Evolutionary conservation across 2,113 vertebrate genomes (phyloP).

Genomic region (Coracopsis vasa): DNA sequence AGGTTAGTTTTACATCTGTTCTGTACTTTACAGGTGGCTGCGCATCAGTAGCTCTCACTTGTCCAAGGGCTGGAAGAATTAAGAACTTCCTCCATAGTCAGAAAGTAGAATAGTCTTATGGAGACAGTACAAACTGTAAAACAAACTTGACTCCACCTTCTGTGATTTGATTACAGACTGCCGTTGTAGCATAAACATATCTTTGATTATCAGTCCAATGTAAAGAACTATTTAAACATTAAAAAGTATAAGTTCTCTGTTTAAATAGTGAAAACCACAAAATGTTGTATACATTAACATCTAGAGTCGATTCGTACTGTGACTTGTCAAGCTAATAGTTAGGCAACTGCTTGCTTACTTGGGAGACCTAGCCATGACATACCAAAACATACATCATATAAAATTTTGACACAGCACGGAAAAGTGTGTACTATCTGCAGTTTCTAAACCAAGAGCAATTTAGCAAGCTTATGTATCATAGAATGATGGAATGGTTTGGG

Average conservation of each 20-base stretch:
- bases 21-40: not conserved
- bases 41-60: not conserved
- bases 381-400: not conserved
- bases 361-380: not conserved
- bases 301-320: not conserved
- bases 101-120: not conserved
- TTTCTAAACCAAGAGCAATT: not conserved
- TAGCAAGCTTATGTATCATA: not conserved
- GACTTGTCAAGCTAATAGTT: not conserved
- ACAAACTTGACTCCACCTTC: not conserved
- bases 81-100: not conserved
- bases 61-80: not conserved
- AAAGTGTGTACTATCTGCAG: not conserved
- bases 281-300: not conserved
- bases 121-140: not conserved
- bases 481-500: not conserved
- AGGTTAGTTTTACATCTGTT: not conserved
- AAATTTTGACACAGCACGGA: not conserved
- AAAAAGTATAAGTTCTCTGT: not conserved
- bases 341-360: not conserved
- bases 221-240: not conserved
- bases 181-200: not conserved
- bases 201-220: not conserved
- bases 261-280: not conserved
- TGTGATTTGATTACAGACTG: not conserved